Base-by-base conservation (phyloP, 2,888 invertebrate species). In the Mythimna impura region DNA sequence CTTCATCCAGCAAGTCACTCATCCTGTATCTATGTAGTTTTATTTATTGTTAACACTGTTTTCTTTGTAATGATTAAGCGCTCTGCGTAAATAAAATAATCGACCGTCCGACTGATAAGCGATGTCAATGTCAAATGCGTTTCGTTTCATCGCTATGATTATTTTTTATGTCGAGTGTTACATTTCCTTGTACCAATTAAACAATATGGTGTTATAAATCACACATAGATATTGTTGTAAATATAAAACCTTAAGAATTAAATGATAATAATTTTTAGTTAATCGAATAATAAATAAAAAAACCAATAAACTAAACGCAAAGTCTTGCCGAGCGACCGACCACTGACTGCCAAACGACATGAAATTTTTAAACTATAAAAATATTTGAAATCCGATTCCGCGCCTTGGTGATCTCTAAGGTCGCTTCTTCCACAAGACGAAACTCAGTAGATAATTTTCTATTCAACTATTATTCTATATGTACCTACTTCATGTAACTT, bases 1-100 rank as follows among this genome's bases (percentile, higher is more conserved):
- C 97, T 50, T 97, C 97, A 61, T 97, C 97, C 68, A 96, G 87
- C 80, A 96, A 87, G 83, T 96, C 95, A 83, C 93, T 91, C 96
- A 96, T 96, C 64, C 34, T 89, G 74, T 76, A 65, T 70, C 66
- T 71, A 58, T 73, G 52, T 75, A 75, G 75, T 68, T 67, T 71
- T 47, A 63, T 70, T 73, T 74, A 70, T 22, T 71, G 36, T 22
- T 62, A 73, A 36, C 74, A 73, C 67, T 81, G 76, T 83, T 80
- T 82, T 71, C 73, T 65, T 62, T 58, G 8, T 61, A 76, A 79
- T 43, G 79, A 73, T 62, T 66, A 62, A 58, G 71, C 40, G 61
- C 73, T 91, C 82, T 88, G 89, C 90, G 90, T 90, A 91, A 93
- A 90, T 92, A 92, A 91, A 91, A 89, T 91, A 91, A 93, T 92